Percentiles rank a stretch among this genome's conserved stretches.
Evolutionary conservation across 2,888 invertebrate genomes (phyloP).

Genomic region (Acheta domesticus): DNA sequence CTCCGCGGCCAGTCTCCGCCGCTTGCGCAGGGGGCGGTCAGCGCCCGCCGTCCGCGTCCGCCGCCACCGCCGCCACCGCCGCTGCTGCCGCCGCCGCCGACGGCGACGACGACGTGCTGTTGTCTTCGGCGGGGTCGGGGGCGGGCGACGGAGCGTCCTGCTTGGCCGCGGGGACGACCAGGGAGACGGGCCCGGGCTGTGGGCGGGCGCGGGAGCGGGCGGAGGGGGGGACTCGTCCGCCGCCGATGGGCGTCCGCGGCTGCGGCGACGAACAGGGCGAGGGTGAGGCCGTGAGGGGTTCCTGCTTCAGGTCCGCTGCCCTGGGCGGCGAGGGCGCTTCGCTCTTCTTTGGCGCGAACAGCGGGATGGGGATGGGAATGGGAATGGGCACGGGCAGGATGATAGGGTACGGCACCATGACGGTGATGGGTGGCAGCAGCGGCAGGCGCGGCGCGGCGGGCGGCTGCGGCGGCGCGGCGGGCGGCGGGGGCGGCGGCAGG

Average conservation of each 20-base stretch:
- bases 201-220: constrained; percentile 50
- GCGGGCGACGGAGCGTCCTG: constrained; percentile 51
- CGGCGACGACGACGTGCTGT: not conserved
- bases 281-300: constrained; percentile 42
- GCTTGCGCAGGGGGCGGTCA: constrained; percentile 56
- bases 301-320: constrained; percentile 56
- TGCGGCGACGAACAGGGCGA: constrained; percentile 28
- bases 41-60: constrained; percentile 59
- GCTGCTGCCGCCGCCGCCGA: constrained; percentile 48
- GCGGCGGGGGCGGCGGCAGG: not conserved
- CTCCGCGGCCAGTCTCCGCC: constrained; percentile 58
- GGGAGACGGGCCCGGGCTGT: not conserved
- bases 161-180: constrained; percentile 41
- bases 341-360: constrained; percentile 30
- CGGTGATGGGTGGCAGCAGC: constrained; percentile 68
- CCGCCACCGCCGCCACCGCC: constrained; percentile 52
- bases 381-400: constrained; percentile 63
- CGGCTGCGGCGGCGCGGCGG: constrained; percentile 26
- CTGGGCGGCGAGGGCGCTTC: constrained; percentile 44
- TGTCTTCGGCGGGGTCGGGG: constrained; percentile 55
- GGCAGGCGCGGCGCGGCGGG: constrained; percentile 42
- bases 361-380: constrained; percentile 77
- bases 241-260: constrained; percentile 47
- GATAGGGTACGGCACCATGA: constrained; percentile 79
- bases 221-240: constrained; percentile 52